A percentile compares a stretch with the other conserved stretches of the same genome.
Conservation (phyloP, 2,888 invertebrate genomes). For the Blomia tropicalis region DNA sequence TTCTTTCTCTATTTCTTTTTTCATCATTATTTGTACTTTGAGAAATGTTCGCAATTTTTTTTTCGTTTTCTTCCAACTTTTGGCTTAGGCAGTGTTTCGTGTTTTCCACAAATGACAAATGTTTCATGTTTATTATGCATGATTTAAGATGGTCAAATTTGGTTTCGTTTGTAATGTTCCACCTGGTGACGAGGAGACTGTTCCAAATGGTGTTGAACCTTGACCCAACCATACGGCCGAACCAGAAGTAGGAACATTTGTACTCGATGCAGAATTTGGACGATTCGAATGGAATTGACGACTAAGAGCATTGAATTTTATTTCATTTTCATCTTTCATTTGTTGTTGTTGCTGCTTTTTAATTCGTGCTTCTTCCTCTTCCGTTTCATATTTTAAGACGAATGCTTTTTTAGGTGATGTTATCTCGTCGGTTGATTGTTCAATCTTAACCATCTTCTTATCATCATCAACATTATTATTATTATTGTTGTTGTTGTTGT, state of each 20-base stretch:
- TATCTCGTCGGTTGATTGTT: background rate
- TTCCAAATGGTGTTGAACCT: too few species aligned
- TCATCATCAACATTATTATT: background rate
- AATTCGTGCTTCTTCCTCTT: background rate
- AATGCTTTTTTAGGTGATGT: slow-evolving; percentile 12
- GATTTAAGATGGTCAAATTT: too few species aligned
- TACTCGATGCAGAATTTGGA: background rate
- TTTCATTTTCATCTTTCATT: background rate
- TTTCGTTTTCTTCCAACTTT: too few species aligned
- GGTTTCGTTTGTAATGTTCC: too few species aligned
- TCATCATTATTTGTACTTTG: too few species aligned
- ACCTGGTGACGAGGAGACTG: too few species aligned
- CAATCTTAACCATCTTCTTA: background rate
- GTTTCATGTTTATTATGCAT: too few species aligned
- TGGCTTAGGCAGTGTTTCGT: too few species aligned
- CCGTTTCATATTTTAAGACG: slow-evolving; percentile 8
- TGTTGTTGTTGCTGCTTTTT: background rate
- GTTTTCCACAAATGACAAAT: too few species aligned
- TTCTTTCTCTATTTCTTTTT: too few species aligned
- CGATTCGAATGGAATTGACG: background rate
- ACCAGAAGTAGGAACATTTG: background rate
- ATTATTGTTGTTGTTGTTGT: background rate
- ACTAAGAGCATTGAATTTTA: background rate
- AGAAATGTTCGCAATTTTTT: too few species aligned
- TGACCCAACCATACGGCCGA: background rate